A percentile compares a stretch with the other conserved stretches of the same genome.
These are phyloP conservation scores for Camptogramma bilineatum DNA, from an alignment of 2,888 invertebrate genomes.

Conservation along the genomic window DNA sequence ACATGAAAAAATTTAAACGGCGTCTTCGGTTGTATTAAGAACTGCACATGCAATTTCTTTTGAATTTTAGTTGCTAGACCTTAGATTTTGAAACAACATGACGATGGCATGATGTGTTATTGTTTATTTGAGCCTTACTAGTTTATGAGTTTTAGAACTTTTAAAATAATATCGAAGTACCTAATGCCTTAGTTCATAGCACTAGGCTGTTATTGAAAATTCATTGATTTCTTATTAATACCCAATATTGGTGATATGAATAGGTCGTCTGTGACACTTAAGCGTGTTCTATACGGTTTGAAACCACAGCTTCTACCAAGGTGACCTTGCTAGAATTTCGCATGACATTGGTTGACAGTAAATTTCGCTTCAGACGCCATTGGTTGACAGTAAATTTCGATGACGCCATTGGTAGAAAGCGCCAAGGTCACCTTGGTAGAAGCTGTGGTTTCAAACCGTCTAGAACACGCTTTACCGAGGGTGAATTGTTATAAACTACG, in stretches of 20 bases:
- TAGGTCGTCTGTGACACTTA: background rate
- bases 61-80: conserved; percentile 9
- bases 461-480: too few relatives aligned
- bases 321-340: too few relatives aligned
- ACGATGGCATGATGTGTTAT: background rate
- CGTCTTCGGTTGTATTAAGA: background rate
- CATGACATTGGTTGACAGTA: too few relatives aligned
- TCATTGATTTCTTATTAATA: conserved; percentile 17
- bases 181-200: background rate
- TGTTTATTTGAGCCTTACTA: background rate
- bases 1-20: conserved; percentile 16
- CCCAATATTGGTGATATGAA: background rate
- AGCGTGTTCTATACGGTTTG: too few relatives aligned
- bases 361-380: too few relatives aligned
- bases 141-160: too few relatives aligned
- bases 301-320: too few relatives aligned
- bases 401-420: too few relatives aligned
- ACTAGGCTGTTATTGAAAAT: background rate
- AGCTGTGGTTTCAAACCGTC: too few relatives aligned
- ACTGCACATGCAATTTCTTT: conserved; percentile 10
- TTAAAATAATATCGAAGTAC: background rate
- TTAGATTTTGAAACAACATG: background rate
- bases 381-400: too few relatives aligned
- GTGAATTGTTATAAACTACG: conserved; percentile 19
- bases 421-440: too few relatives aligned